Percentiles rank a stretch among this genome's conserved stretches.
These are phyloP conservation scores for Sarcophaga subvicina DNA, from an alignment of 2,888 invertebrate species.

Conservation along the genomic window DNA sequence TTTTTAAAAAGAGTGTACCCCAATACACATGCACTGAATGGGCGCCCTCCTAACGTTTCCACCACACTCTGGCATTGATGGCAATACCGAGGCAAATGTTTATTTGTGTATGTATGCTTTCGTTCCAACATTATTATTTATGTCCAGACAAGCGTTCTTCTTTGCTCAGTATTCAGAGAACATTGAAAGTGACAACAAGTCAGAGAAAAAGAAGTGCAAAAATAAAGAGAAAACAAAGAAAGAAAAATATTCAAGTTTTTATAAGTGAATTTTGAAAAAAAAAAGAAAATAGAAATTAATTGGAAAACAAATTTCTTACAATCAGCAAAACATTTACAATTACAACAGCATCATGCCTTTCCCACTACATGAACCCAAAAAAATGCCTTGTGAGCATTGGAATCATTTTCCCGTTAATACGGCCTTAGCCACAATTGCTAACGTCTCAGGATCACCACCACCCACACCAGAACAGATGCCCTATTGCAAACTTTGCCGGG, in stretches of 20 bases:
- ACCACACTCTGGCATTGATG: not conserved
- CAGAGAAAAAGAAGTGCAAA: not conserved
- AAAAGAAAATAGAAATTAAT: slow-evolving; percentile 8
- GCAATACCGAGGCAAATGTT: not conserved
- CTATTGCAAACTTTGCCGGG: slow-evolving; percentile 67
- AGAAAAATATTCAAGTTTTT: slow-evolving; percentile 47
- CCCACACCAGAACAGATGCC: slow-evolving; percentile 66
- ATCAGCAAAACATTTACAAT: not conserved
- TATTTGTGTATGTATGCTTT: not conserved
- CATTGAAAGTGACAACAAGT: slow-evolving; percentile 47
- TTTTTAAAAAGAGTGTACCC: no score
- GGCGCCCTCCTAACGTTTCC: slow-evolving; percentile 25
- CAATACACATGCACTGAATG: not conserved
- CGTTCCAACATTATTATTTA: slow-evolving; percentile 46
- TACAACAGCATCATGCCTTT: slow-evolving; percentile 75
- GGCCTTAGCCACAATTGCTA: slow-evolving; percentile 28
- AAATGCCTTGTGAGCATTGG: slow-evolving; percentile 81
- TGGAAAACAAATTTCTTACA: not conserved
- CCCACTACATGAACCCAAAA: slow-evolving; percentile 78
- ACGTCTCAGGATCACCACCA: slow-evolving; percentile 59
- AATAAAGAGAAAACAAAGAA: slow-evolving; percentile 24
- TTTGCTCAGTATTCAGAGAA: slow-evolving; percentile 55
- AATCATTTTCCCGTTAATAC: slow-evolving; percentile 79
- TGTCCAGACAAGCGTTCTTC: slow-evolving; percentile 34
- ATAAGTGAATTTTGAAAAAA: slow-evolving; percentile 1